Evolutionary conservation across 2,113 vertebrate species (phyloP).

Genomic region (Meleagris gallopavo): DNA sequence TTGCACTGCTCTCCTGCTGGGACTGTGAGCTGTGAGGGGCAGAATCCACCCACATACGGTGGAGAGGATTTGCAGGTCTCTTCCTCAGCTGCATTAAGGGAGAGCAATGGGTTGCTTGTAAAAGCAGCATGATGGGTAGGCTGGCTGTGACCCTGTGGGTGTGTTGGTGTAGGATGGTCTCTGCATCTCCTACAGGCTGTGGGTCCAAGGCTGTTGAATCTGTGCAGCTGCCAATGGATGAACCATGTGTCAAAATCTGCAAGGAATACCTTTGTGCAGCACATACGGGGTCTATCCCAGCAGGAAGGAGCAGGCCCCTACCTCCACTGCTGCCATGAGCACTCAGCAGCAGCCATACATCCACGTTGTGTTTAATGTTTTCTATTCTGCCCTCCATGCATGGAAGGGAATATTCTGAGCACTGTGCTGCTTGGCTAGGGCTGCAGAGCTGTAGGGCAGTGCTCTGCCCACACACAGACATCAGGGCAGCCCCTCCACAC

Average conservation of each 20-base stretch:
- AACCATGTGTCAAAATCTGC: neutral
- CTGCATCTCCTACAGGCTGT: neutral
- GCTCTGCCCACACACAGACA: rapidly evolving
- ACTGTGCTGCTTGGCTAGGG: neutral
- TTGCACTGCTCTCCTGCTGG: neutral
- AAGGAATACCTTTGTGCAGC: rapidly evolving
- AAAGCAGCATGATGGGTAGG: rapidly evolving
- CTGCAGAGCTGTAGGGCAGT: neutral
- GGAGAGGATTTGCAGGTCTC: neutral
- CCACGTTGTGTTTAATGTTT: rapidly evolving
- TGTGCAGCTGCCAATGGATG: neutral
- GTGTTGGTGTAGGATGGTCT: no score
- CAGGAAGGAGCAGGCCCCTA: neutral
- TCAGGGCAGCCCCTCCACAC: neutral
- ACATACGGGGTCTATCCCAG: neutral
- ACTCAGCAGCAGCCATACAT: neutral
- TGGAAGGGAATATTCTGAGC: neutral
- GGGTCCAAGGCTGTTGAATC: neutral
- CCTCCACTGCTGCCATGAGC: neutral
- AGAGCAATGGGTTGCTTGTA: neutral
- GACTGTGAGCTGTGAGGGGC: neutral
- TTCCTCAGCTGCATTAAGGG: neutral
- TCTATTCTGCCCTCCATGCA: rapidly evolving
- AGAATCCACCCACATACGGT: rapidly evolving
- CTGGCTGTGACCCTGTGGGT: neutral